Base-by-base conservation (phyloP, 2,888 invertebrate species). In the Hydrotaea cyrtoneurina region DNA sequence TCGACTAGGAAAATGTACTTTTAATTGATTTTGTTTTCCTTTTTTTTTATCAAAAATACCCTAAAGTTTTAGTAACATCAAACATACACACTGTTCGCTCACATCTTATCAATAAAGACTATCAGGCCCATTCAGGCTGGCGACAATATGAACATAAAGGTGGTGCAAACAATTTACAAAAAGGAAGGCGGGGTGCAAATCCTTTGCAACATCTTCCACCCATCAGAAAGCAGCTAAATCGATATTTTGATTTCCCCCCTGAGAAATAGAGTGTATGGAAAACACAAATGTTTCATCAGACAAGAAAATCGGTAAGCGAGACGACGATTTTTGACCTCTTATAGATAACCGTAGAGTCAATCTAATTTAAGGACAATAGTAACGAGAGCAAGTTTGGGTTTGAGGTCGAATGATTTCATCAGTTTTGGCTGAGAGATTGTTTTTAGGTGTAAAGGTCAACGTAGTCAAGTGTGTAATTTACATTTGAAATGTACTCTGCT, bases 21-120 rank as follows among this genome's bases (percentile, higher is more conserved):
- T 26, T 59, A 59, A 59, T 59, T 59, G 59, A 59, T 59, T 59
- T 59, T 26, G 55, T 55, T 55, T 2, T 5, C 19, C 55, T 55
- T 21, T 19, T 55, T 55, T 21, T 19, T 55, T 5, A 21, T 4
- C 55, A 19, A 55, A 23, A 59, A 59, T 15, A 59, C 15, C 59
- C 59, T 15, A 59, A 59, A 59, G 26, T 59, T 59, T 23, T 11
- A 2, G 23, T 8, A 8, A 15, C 26, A 23, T 26, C 15, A n/a
- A n/a, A n/a, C 26, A 13, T 55, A 5, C 7, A 55, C 2, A 59
- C 26, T 5, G 3, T 59, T 59, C 21, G 23, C 26, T 55, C 21
- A 31, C 31, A 4, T 59, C 15, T 59, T 13, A 0, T 59, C 23
- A 26, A 50, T n/a, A 59, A 5, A 59, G 26, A 59, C 26, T 15